phyloP scores from a whole-genome alignment of 2,888 invertebrate genomes.

The Seira ritae region DNA sequence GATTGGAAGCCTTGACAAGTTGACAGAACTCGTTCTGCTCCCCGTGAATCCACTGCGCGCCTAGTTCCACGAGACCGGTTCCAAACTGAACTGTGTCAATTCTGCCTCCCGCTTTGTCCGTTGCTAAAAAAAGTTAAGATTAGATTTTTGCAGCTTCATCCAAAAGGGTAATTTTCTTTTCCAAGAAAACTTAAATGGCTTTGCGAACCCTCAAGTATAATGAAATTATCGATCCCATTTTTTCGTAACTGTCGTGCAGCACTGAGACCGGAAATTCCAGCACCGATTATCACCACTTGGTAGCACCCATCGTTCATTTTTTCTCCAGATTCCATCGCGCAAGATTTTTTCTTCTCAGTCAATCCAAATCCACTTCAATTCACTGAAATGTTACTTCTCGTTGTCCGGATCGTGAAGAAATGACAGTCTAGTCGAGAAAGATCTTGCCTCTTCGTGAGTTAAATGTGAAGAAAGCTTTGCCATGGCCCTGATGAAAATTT shows the following conservation, averaged over 20 bases:
- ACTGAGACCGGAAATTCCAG: conserved; percentile 80
- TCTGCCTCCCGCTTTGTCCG: conserved; percentile 69
- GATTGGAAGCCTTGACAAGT: conserved; percentile 76
- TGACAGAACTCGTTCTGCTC: conserved; percentile 79
- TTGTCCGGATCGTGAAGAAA: too few relatives aligned
- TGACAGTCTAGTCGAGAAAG: too few relatives aligned
- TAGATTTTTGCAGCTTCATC: neutral
- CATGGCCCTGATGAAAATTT: too few relatives aligned
- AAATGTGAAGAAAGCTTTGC: too few relatives aligned
- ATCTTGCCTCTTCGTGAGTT: too few relatives aligned
- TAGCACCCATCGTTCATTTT: neutral
- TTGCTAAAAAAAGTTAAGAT: conserved; percentile 48
- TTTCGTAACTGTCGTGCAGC: conserved; percentile 78
- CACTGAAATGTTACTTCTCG: too few relatives aligned
- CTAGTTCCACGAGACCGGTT: conserved; percentile 80
- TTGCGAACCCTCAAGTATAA: conserved; percentile 78
- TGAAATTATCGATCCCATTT: conserved; percentile 77
- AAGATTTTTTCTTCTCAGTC: too few relatives aligned
- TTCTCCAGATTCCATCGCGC: too few relatives aligned
- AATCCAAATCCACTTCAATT: too few relatives aligned
- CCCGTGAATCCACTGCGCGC: conserved; percentile 89
- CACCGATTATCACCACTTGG: conserved; percentile 79
- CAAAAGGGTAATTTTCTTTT: neutral
- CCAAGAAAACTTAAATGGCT: neutral
- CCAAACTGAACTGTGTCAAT: conserved; percentile 62